Base-by-base conservation (phyloP, 2,797 vertebrate species). In the Enteromius fasciolatus region DNA sequence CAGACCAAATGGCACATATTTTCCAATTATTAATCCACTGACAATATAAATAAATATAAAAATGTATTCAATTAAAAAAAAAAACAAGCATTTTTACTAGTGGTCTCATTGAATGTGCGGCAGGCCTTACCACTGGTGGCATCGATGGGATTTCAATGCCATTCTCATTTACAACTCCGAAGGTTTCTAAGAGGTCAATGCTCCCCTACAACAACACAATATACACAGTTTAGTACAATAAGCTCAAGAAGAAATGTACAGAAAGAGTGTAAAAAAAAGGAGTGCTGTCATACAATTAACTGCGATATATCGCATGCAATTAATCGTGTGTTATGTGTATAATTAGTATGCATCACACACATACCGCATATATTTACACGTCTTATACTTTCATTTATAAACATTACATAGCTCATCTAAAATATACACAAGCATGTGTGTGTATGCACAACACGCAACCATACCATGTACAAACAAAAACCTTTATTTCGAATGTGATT, bases 151-250 rank as follows among this genome's bases (percentile, higher is more conserved):
- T 89, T 1, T 92, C 91, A 39, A 23, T 88, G 80, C 91, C 92
- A 63, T 94, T 94, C 87, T 95, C 94, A 69, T 69, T 92, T 9
- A 94, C 93, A 81, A 95, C 90, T 80, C 94, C 92, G 1, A 93
- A 87, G 1, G 90, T 78, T 81, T 94, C 94, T 84, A 94, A 88
- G 2, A 95, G 80, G 66, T 95, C 95, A 39, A 94, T 94, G 83
- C 93, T 94, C 50, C 91, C 89, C 94, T 95, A 76, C 7, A 89
- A 85, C 67, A 89, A 23, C 59, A 84, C 20, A 77, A 79, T 4
- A 79, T 4, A 11, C 31, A 69, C 74, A 73, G 11, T 79, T 67
- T 1, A 80, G 25, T 44, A 20, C 5, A 41, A 52, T 6, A 12
- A 25, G 23, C 41, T 28, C 23, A 72, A 48, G 14, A 46, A 17